These are phyloP conservation scores for Verasper variegatus DNA, from an alignment of 2,113 vertebrate genomes.

Conservation along the genomic window DNA sequence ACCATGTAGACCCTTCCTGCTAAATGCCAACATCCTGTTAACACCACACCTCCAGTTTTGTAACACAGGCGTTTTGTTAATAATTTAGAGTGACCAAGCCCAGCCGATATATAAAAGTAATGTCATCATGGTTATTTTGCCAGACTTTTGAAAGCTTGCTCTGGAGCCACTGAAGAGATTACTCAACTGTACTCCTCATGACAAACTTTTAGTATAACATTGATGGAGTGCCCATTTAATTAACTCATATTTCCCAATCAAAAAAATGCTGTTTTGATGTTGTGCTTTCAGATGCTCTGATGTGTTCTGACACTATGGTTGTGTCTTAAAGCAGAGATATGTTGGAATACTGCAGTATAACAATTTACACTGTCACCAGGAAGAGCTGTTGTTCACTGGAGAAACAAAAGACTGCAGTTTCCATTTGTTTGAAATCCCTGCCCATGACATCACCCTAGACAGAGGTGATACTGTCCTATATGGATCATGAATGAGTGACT, in stretches of 20 bases:
- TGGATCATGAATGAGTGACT: not conserved
- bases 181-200: not conserved
- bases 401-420: constrained; percentile 26
- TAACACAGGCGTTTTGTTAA: not conserved
- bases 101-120: not conserved
- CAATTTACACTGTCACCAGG: not conserved
- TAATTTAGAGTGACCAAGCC: not conserved
- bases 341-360: not conserved
- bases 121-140: not conserved
- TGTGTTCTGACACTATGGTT: not conserved
- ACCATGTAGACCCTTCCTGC: not conserved
- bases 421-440: constrained; percentile 24
- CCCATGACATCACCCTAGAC: constrained; percentile 30
- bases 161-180: not conserved
- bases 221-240: not conserved
- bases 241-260: not conserved
- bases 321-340: not conserved
- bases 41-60: not conserved
- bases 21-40: not conserved
- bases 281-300: not conserved
- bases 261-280: constrained; percentile 3
- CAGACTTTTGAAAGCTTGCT: not conserved
- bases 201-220: not conserved
- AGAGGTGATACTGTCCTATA: constrained; percentile 9
- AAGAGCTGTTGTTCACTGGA: constrained; percentile 3